phyloP scores from a whole-genome alignment of 30 jellyfish, hydroid and myxozoan genomes.

The Pelagia noctiluca region DNA sequence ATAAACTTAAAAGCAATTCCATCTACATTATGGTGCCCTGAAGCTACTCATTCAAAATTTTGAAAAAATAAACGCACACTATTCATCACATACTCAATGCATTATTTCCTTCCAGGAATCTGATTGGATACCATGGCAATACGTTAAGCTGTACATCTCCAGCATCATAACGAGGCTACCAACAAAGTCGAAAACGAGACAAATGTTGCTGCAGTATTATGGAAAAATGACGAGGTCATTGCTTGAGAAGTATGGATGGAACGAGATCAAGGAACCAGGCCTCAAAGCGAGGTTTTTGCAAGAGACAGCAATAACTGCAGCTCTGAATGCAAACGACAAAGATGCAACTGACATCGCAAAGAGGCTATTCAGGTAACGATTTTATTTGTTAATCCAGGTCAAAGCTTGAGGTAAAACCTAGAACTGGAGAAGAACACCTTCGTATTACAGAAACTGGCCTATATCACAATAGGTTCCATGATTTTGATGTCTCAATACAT shows the following conservation, averaged over 20 bases:
- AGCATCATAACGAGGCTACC: constrained; percentile 64
- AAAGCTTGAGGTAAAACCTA: too few relatives aligned
- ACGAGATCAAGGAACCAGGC: constrained; percentile 14
- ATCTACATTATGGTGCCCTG: too few relatives aligned
- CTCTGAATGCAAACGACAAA: constrained; percentile 60
- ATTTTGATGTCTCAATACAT: too few relatives aligned
- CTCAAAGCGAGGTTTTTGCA: constrained; percentile 49
- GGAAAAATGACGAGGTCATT: constrained; percentile 36
- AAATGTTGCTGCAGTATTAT: constrained; percentile 17
- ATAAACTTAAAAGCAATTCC: too few relatives aligned
- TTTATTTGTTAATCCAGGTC: too few relatives aligned
- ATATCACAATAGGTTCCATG: too few relatives aligned
- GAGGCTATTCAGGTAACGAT: constrained; percentile 52
- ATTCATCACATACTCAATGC: too few relatives aligned
- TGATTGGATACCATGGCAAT: constrained; percentile 78
- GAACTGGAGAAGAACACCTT: too few relatives aligned
- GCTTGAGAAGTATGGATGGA: constrained; percentile 47
- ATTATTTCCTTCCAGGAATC: constrained; percentile 24
- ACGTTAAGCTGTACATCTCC: constrained; percentile 49
- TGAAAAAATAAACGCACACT: too few relatives aligned
- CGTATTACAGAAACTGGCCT: constrained; percentile 6
- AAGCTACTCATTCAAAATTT: too few relatives aligned
- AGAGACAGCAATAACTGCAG: constrained; percentile 59
- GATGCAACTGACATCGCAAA: constrained; percentile 37
- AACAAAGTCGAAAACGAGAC: constrained; percentile 38